A percentile compares a stretch with the other conserved stretches of the same genome.
Evolutionary conservation across 2,888 invertebrate species (phyloP).

Genomic region (Stenotaenia linearis): DNA sequence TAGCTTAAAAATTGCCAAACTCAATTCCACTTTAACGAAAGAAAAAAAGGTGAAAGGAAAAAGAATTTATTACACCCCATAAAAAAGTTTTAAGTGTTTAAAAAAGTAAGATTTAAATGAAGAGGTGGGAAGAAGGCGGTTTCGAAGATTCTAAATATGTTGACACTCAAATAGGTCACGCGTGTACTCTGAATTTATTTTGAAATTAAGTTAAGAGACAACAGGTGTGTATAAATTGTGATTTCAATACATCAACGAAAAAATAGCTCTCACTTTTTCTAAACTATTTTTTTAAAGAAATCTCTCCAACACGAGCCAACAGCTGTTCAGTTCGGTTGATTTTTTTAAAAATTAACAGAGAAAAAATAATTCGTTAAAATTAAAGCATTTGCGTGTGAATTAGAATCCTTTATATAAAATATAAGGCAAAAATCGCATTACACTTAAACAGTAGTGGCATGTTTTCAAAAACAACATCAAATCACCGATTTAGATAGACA

Average conservation of each 20-base stretch:
- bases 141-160: background rate
- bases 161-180: background rate
- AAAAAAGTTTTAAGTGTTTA: background rate
- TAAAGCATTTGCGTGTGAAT: background rate
- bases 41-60: too few species aligned
- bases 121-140: background rate
- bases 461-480: background rate
- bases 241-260: background rate
- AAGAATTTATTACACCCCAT: background rate
- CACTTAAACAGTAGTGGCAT: background rate
- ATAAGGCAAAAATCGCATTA: background rate
- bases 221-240: slow-evolving; percentile 9
- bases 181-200: background rate
- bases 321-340: background rate
- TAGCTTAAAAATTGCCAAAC: background rate
- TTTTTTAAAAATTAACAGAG: background rate
- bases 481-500: background rate
- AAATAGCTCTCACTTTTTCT: background rate
- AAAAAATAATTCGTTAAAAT: background rate
- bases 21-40: background rate
- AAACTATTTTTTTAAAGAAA: background rate
- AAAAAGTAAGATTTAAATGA: slow-evolving; percentile 4
- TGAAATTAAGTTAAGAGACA: background rate
- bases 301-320: background rate
- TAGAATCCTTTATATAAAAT: background rate